These are phyloP conservation scores for Cassiopea xamachana DNA, from an alignment of 30 jellyfish, hydroid and myxozoan genomes.

Conservation along the genomic window DNA sequence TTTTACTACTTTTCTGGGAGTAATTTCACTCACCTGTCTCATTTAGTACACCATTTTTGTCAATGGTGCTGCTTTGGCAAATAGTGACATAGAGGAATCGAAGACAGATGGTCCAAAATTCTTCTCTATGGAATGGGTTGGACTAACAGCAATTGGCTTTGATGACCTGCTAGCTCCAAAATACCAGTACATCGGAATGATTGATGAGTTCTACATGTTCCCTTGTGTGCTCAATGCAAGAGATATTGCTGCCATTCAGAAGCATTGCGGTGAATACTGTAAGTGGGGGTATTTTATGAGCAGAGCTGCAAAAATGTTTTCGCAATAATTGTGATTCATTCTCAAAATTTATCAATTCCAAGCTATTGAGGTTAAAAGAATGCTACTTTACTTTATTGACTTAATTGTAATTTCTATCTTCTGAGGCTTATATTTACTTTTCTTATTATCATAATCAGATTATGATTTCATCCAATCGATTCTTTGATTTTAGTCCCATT, in stretches of 20 bases:
- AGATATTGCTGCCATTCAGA: slow-evolving; percentile 69
- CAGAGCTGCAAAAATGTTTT: too few relatives aligned
- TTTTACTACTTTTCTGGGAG: too few relatives aligned
- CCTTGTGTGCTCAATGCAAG: slow-evolving; percentile 81
- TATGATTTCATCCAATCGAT: neutral
- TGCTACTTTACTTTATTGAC: too few relatives aligned
- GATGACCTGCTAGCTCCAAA: slow-evolving; percentile 50
- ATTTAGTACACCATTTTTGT: slow-evolving; percentile 55
- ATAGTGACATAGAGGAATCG: slow-evolving; percentile 34
- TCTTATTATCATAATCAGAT: too few relatives aligned
- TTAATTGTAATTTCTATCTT: too few relatives aligned
- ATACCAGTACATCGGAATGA: slow-evolving; percentile 66
- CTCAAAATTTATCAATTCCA: too few relatives aligned
- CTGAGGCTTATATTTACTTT: too few relatives aligned
- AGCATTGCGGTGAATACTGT: slow-evolving; percentile 81
- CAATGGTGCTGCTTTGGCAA: slow-evolving; percentile 75
- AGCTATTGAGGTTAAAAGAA: too few relatives aligned
- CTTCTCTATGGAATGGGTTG: slow-evolving; percentile 93
- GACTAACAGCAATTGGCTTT: slow-evolving; percentile 84
- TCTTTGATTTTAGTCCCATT: slow-evolving; percentile 64
- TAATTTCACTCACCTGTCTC: too few relatives aligned
- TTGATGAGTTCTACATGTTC: slow-evolving; percentile 91
- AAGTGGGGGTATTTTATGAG: neutral
- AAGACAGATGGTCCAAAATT: slow-evolving; percentile 65
- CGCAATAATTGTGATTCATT: too few relatives aligned